Conservation (phyloP, 2,113 vertebrate species). For the Hucho hucho region DNA sequence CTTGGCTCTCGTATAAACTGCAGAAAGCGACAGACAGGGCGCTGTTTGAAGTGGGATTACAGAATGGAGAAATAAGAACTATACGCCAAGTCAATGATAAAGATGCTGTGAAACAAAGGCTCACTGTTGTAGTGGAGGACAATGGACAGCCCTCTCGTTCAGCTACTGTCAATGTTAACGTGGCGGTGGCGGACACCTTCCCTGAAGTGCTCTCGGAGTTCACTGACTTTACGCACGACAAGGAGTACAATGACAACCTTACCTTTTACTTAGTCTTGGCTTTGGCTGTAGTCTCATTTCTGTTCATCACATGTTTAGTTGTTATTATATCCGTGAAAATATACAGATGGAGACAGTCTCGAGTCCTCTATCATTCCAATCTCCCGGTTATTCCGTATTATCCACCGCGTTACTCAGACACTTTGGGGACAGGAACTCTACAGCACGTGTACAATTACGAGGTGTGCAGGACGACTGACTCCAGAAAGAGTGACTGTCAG, state of each 20-base stretch:
- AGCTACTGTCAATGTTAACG: slow-evolving; percentile 29
- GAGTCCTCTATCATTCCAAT: slow-evolving; percentile 28
- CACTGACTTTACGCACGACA: slow-evolving; percentile 15
- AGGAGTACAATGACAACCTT: slow-evolving; percentile 19
- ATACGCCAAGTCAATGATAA: slow-evolving; percentile 32
- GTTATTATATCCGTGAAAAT: slow-evolving; percentile 47
- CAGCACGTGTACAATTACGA: slow-evolving; percentile 56
- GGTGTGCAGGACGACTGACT: slow-evolving; percentile 80
- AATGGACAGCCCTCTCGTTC: slow-evolving; percentile 34
- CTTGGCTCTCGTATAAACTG: slow-evolving; percentile 50
- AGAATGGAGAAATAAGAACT: slow-evolving; percentile 59
- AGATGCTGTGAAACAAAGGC: slow-evolving; percentile 42
- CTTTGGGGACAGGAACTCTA: slow-evolving; percentile 41
- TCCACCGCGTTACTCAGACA: slow-evolving; percentile 39
- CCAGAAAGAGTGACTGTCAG: slow-evolving; percentile 65
- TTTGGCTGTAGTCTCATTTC: slow-evolving; percentile 44
- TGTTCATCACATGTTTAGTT: slow-evolving; percentile 45
- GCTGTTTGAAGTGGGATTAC: slow-evolving; percentile 53
- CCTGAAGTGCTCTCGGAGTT: slow-evolving; percentile 30
- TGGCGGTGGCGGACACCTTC: slow-evolving; percentile 30
- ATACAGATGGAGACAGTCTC: slow-evolving; percentile 44
- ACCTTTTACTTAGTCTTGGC: slow-evolving; percentile 35
- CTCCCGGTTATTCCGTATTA: slow-evolving; percentile 47
- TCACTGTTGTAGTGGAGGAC: slow-evolving; percentile 55
- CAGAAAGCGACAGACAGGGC: slow-evolving; percentile 36